Evolutionary conservation across 2,113 vertebrate genomes (phyloP), one percentile per base, ranked within the genome.

Genomic region (Gallinago undulata): DNA sequence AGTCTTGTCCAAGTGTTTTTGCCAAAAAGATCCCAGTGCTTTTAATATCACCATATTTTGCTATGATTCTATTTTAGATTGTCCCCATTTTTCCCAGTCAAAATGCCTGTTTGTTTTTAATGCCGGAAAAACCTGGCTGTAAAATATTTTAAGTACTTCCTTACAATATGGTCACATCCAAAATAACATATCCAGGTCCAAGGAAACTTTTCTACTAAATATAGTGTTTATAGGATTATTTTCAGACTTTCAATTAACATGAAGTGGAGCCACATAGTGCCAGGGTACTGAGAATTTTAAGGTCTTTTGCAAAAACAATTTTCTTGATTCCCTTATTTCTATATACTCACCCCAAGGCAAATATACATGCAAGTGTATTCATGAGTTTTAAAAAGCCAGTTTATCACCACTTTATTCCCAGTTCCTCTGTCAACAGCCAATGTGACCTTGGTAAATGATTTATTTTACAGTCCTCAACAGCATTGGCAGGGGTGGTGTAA

Each of bases 311-410:
- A 16, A 24, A 70, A 76, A 41, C 25, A 4, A 22, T 88, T 91
- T 67, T 81, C 45, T 84, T 50, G 11, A 35, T 60, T 84, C 35
- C 8, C 9, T 75, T 66, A 31, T 2, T 27, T 92, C 43, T 48
- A 24, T 13, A 6, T 22, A 24, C 13, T 41, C 28, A 33, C 45
- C 84, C 43, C 17, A 60, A 59, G 27, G 10, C 13, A 73, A 83
- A 89, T 15, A 11, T 31, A 66, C 1, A 0, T 1, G 0, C 7
- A 24, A 27, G 27, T 28, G 2, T 47, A 18, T 1, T 1, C 11
- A 7, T n/a, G 14, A 45, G n/a, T 67, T 64, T 66, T 22, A 66
- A 77, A 51, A 74, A 35, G 19, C 7, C 30, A 30, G 22, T 76
- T 64, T 45, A 56, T n/a, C 27, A 23, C 62, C 66, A 17, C 6